Conservation (phyloP, 2,888 invertebrate genomes). For the Zhuqinia jingwanae region DNA sequence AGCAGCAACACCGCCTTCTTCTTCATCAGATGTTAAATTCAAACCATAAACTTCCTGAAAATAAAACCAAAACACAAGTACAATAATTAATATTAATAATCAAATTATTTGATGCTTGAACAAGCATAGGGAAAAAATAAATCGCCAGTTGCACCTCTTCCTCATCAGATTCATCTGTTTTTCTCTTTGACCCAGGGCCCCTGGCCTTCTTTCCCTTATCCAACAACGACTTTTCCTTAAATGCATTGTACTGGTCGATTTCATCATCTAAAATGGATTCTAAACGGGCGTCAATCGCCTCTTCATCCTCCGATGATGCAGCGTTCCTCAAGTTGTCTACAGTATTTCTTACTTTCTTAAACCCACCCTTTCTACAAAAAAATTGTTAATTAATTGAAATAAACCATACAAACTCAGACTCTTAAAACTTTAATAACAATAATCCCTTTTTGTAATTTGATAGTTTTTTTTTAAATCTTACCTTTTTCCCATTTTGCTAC, state of each 20-base stretch:
- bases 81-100: background rate
- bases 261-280: constrained; percentile 78
- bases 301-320: constrained; percentile 75
- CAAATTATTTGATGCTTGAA: background rate
- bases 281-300: constrained; percentile 68
- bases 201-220: constrained; percentile 68
- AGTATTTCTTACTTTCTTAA: constrained; percentile 69
- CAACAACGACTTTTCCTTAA: constrained; percentile 71
- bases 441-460: no score
- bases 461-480: constrained; percentile 45
- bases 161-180: constrained; percentile 68
- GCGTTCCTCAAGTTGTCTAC: constrained; percentile 72
- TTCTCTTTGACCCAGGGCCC: constrained; percentile 18
- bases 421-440: no score
- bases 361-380: constrained; percentile 68
- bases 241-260: constrained; percentile 77
- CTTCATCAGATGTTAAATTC: constrained; percentile 70
- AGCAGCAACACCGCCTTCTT: constrained; percentile 49
- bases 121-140: no score
- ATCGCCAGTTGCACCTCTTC: constrained; percentile 71
- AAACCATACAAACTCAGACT: no score
- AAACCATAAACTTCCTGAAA: constrained; percentile 68
- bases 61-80: background rate
- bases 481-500: constrained; percentile 60
- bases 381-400: background rate